Base-by-base conservation (phyloP, 30 jellyfish, hydroid and myxozoan species). In the Calvadosia cruxmelitensis region DNA sequence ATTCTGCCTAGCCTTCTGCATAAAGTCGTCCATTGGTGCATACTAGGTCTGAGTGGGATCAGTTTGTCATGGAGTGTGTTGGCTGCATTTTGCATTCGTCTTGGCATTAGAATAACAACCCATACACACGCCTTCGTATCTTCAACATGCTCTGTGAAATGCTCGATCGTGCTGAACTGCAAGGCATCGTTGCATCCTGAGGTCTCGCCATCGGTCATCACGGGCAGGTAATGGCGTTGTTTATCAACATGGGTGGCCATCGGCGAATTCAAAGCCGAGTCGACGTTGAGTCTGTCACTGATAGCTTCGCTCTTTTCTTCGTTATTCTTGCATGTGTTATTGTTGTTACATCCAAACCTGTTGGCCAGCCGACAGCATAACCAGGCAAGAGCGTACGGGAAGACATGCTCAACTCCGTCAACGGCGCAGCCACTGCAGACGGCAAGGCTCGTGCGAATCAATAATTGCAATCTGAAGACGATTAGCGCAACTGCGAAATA, bases 41-140 rank as follows among this genome's bases (percentile, higher is more conserved):
- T n/a, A n/a, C n/a, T n/a, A n/a, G 63, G 51, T 5, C 50, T 49
- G 0, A 78, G 50, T 7, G 36, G 30, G 15, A 64, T 68, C 12
- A n/a, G n/a, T n/a, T n/a, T n/a, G n/a, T n/a, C n/a, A n/a, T n/a
- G n/a, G 57, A 42, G 20, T 42, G 10, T 42, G 20, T 42, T 42
- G 15, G 20, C 10, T 5, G 57, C 10, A 5, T 10, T 5, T 20
- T 10, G 10, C 57, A 42, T 42, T 42, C 57, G 57, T 42, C 57
- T 66, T 3, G 85, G 84, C 75, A 72, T 69, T 13, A 87, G 92
- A 68, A 74, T 61, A 29, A 87, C 84, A 69, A 87, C 83, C 96
- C 96, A 87, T 0, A 82, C 87, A 67, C 96, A 71, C 24, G 96
- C 92, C 67, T 87, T 87, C 23, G 96, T 87, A 57, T 87, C 96